Percentiles rank a stretch among this genome's conserved stretches.
phyloP scores from a whole-genome alignment of 2,113 vertebrate genomes.

The Epinephelus lanceolatus region DNA sequence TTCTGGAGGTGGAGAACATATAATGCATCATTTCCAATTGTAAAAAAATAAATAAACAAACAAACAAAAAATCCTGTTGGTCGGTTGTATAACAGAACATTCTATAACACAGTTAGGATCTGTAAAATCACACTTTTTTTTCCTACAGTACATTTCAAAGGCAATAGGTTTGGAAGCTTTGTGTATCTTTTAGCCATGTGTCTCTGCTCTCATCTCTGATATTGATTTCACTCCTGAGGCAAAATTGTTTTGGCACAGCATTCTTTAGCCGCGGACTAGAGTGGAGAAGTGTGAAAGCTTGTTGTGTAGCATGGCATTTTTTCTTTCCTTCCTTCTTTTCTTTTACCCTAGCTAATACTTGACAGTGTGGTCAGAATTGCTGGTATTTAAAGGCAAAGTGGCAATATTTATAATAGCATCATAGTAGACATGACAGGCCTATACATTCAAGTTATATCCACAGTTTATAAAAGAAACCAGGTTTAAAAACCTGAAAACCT shows the following conservation, averaged over 20 bases:
- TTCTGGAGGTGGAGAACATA: not conserved
- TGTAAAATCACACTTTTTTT: not conserved
- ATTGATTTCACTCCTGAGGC: constrained; percentile 52
- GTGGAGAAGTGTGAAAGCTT: constrained; percentile 29
- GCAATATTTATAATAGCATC: constrained; percentile 3
- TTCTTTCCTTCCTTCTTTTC: not conserved
- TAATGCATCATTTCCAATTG: not conserved
- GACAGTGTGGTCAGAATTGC: not conserved
- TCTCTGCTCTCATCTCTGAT: constrained; percentile 27
- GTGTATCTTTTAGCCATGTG: constrained; percentile 30
- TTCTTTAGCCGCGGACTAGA: constrained; percentile 11
- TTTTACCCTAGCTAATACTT: constrained; percentile 3
- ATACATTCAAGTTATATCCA: not conserved
- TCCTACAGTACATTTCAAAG: constrained; percentile 5
- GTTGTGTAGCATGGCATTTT: constrained; percentile 10
- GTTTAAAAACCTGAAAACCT: constrained; percentile 7
- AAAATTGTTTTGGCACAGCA: constrained; percentile 36
- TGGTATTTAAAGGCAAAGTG: not conserved
- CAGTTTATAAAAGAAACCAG: not conserved
- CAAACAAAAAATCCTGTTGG: not conserved
- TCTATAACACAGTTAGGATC: not conserved
- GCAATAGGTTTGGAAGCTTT: constrained; percentile 6
- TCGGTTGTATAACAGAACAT: not conserved
- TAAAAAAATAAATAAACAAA: not conserved
- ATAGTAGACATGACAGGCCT: not conserved